Evolutionary conservation across 2,113 vertebrate genomes (phyloP).

Genomic region (Bubo bubo): DNA sequence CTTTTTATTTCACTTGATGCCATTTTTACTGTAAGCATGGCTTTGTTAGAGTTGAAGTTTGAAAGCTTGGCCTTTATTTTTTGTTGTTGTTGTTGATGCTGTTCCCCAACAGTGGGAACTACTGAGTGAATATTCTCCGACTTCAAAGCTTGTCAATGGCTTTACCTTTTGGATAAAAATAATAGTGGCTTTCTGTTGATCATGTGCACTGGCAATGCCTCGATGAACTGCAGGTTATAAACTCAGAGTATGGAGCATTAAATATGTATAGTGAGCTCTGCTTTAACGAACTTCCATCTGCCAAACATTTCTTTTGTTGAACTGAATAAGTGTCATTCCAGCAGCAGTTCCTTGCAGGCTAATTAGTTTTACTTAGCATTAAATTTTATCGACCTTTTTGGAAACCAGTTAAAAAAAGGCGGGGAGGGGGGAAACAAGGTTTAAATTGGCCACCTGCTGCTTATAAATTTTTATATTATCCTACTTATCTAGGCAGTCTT

Average conservation of each 20-base stretch:
- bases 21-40: constrained; percentile 48
- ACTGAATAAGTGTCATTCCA: constrained; percentile 52
- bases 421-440: not conserved
- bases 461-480: constrained; percentile 36
- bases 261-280: constrained; percentile 39
- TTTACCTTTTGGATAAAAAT: constrained; percentile 42
- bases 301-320: constrained; percentile 47
- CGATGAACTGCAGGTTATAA: constrained; percentile 49
- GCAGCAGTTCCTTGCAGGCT: constrained; percentile 55
- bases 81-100: constrained; percentile 56
- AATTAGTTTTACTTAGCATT: constrained; percentile 50
- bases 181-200: constrained; percentile 23
- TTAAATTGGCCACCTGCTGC: constrained; percentile 37
- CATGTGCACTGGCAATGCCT: constrained; percentile 10
- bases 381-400: constrained; percentile 28
- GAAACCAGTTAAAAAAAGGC: not conserved
- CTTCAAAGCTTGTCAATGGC: constrained; percentile 51
- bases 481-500: constrained; percentile 25
- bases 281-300: constrained; percentile 33
- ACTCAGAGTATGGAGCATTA: constrained; percentile 48
- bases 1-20: constrained; percentile 32
- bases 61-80: constrained; percentile 56
- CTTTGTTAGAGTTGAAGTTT: constrained; percentile 48
- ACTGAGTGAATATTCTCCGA: not conserved
- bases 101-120: constrained; percentile 17